Evolutionary conservation across 2,888 invertebrate genomes (phyloP).

Genomic region (Strigamia maritima): DNA sequence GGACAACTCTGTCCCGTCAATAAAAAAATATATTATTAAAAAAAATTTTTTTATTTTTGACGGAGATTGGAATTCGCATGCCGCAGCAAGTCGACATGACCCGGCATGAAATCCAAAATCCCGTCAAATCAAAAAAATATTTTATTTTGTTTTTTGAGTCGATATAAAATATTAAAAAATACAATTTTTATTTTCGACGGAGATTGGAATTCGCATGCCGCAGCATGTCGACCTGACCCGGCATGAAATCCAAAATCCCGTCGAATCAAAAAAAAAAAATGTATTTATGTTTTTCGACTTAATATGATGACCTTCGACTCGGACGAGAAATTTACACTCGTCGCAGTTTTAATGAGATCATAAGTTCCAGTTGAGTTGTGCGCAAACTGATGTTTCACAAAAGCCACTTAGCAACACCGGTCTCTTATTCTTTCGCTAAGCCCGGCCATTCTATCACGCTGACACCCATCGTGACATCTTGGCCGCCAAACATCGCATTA

Average conservation of each 20-base stretch:
- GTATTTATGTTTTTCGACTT: background rate
- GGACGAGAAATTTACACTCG: background rate
- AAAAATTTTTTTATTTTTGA: background rate
- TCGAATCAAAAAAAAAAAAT: background rate
- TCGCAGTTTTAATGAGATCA: background rate
- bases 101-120: background rate
- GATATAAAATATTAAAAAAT: too few relatives aligned
- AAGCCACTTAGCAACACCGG: background rate
- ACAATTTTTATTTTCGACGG: too few relatives aligned
- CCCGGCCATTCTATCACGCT: background rate
- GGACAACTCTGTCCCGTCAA: background rate
- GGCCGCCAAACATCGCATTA: background rate
- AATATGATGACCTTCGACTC: background rate
- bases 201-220: too few relatives aligned
- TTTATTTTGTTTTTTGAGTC: background rate
- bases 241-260: background rate
- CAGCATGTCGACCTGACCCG: too few relatives aligned
- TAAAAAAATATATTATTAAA: background rate
- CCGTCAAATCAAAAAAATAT: background rate
- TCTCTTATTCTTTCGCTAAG: background rate
- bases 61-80: too few relatives aligned
- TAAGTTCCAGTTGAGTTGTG: background rate
- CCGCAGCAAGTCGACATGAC: too few relatives aligned
- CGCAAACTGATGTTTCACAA: background rate
- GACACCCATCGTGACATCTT: background rate